Evolutionary conservation across 2,888 invertebrate species (phyloP).

Genomic region (Eupithecia centaureata): DNA sequence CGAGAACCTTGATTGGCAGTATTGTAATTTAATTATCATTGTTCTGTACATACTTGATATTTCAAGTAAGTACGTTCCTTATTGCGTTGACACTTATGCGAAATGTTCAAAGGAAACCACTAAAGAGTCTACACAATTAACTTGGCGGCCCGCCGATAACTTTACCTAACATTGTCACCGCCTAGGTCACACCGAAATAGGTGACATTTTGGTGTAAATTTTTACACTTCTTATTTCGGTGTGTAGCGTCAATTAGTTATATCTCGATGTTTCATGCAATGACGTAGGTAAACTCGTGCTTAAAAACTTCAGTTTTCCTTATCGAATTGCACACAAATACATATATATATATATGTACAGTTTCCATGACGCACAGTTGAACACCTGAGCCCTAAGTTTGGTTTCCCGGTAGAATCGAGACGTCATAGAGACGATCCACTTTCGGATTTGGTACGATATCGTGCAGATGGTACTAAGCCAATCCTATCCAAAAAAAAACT

Average conservation of each 20-base stretch:
- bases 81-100: conserved; percentile 34
- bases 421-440: not conserved
- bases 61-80: conserved; percentile 46
- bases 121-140: not conserved
- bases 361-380: not conserved
- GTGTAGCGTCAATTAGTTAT: not conserved
- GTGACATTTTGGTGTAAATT: no score
- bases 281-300: not conserved
- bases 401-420: not conserved
- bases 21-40: conserved; percentile 41
- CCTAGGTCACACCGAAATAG: no score
- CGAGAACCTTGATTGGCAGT: conserved; percentile 41
- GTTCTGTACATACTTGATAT: conserved; percentile 37
- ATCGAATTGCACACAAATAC: not conserved
- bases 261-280: not conserved
- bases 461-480: not conserved
- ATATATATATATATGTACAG: not conserved
- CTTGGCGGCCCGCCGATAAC: not conserved
- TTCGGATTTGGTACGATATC: not conserved
- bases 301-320: not conserved
- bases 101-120: conserved; percentile 16
- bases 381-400: not conserved
- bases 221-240: no score
- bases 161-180: not conserved
- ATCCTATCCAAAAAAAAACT: no score